Evolutionary conservation across 1,140 invertebrate species (phyloP).

Genomic region (Panagrolaimus sp.): DNA sequence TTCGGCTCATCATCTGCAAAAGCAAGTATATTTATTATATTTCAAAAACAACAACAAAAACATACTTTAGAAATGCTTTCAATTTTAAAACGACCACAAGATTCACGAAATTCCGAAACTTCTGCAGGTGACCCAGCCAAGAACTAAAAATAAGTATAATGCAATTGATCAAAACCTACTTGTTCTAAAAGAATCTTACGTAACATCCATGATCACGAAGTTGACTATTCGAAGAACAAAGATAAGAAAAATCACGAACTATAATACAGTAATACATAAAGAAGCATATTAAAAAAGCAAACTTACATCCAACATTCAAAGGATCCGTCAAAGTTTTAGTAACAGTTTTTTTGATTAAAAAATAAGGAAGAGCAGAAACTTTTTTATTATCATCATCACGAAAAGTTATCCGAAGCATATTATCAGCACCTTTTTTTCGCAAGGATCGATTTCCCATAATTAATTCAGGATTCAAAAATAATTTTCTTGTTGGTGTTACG

Average conservation of each 20-base stretch:
- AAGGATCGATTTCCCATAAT: constrained; percentile 41
- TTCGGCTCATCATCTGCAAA: background rate
- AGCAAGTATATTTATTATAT: too few species aligned
- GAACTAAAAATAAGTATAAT: constrained; percentile 3
- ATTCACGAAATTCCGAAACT: background rate
- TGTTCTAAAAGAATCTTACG: too few species aligned
- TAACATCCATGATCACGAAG: constrained; percentile 11
- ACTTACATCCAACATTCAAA: background rate
- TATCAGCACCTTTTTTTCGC: constrained; percentile 37
- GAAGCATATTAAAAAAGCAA: too few species aligned
- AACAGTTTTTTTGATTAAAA: too few species aligned
- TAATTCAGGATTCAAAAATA: constrained; percentile 40
- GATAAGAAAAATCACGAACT: too few species aligned
- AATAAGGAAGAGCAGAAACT: too few species aligned
- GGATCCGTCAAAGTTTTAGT: too few species aligned
- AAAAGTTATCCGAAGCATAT: constrained; percentile 34
- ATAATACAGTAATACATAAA: too few species aligned
- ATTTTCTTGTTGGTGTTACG: constrained; percentile 36
- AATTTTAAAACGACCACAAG: background rate
- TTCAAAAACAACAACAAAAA: too few species aligned
- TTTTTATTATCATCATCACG: constrained; percentile 27
- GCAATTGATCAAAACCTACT: too few species aligned
- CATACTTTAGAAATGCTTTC: background rate
- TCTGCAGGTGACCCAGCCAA: too few species aligned
- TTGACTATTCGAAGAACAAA: background rate